phyloP scores from a whole-genome alignment of 1,140 invertebrate species.

The Tetramorium alpestre region DNA sequence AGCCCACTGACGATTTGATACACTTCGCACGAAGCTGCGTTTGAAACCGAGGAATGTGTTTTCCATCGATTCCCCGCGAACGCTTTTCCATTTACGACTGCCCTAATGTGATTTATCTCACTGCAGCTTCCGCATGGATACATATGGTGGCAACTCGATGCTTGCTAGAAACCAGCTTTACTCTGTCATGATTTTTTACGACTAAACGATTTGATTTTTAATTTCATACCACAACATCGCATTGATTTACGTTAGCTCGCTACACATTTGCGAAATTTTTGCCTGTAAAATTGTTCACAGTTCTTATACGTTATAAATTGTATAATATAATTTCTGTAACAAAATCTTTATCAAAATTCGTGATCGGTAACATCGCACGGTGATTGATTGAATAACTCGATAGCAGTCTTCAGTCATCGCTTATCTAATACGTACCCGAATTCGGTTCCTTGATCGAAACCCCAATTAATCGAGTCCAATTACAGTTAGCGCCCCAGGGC shows the following conservation, averaged over 20 bases:
- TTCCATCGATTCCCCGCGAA: slow-evolving; percentile 21
- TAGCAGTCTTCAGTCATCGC: slow-evolving; percentile 4
- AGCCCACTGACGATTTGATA: slow-evolving; percentile 8
- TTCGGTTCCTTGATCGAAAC: slow-evolving; percentile 40
- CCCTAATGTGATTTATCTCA: slow-evolving; percentile 47
- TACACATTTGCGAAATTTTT: background rate
- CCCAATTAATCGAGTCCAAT: slow-evolving; percentile 35
- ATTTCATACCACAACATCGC: background rate
- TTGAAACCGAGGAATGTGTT: slow-evolving; percentile 18
- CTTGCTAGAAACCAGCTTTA: background rate
- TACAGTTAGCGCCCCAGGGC: slow-evolving; percentile 27
- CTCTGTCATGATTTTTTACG: slow-evolving; percentile 5
- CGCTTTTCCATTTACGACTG: slow-evolving; percentile 34
- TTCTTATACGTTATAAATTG: background rate
- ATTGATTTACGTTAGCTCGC: background rate
- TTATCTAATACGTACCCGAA: slow-evolving; percentile 10
- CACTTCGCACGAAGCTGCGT: background rate
- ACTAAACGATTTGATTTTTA: slow-evolving; percentile 17
- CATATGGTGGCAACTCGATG: slow-evolving; percentile 11
- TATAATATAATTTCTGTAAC: background rate
- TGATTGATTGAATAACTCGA: slow-evolving; percentile 25
- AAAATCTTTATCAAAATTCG: background rate
- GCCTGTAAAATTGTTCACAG: background rate
- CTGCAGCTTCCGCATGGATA: slow-evolving; percentile 8
- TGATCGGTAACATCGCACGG: background rate